Evolutionary conservation across 2,888 invertebrate genomes (phyloP), one percentile per base, ranked within the genome.

Genomic region (Ischnura elegans): DNA sequence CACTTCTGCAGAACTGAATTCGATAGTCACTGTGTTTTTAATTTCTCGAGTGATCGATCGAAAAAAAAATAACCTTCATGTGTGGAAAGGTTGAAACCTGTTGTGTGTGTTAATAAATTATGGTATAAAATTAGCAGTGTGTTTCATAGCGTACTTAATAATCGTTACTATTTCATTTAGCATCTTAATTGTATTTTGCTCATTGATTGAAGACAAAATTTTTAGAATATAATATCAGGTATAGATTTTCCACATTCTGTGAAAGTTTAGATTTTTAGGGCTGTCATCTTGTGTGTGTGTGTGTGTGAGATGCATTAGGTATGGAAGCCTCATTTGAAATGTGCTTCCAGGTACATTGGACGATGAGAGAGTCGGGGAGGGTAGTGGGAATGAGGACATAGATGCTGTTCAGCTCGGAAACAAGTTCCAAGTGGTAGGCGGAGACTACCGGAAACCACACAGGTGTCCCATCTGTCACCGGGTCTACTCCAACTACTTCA

Each of bases 401-500:
- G 76, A 29, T 16, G 76, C 76, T 36, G 76, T 36, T 76, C 76
- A 76, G 8, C 76, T 36, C 36, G 76, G 76, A 29, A 76, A 29
- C 76, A 76, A 76, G 76, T 76, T 76, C 25, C 76, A 21, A 21
- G 76, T 76, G 76, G 76, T 76, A 76, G 76, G 76, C 76, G 76
- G 76, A 76, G 76, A 61, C 66, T 95, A 95, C 94, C 95, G 95
- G 95, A 95, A 95, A 95, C 95, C 95, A 46, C 95, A 95, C 93
- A 94, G 95, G 86, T 95, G 95, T 94, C 95, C 95, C 93, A 95
- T 95, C 94, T 95, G 95, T 94, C 94, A 95, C 95, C 95, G 95
- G 94, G 95, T 95, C 55, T 95, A 95, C 95, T 95, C 95, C 94
- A 95, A 95, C 94, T 95, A 95, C 84, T 95, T 95, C 93, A 95